Evolutionary conservation across 2,888 invertebrate genomes (phyloP), one percentile per base, ranked within the genome.

Genomic region (Eristalis pertinax): DNA sequence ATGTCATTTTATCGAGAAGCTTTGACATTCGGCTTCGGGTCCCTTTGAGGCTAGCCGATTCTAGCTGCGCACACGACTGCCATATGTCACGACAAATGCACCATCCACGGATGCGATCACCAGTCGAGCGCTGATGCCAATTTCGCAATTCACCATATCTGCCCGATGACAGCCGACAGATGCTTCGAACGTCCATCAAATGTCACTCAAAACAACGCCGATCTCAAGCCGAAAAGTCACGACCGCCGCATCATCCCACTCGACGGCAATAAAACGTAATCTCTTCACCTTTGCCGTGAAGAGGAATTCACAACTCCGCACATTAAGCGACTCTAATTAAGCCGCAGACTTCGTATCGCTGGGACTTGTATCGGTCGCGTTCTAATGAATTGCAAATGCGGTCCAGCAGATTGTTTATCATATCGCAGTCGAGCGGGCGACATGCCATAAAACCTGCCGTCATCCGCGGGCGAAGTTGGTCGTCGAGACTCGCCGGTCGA

Each of bases 381-480:
- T 10, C 58, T 65, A 64, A 43, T 65, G 65, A 72, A 70, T 79
- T 65, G 72, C 65, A 58, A 79, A 79, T 72, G 29, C 58, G 63
- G 22, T 41, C 26, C 35, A 8, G 10, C 32, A 22, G 41, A 4
- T 60, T 60, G 73, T 80, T 41, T 60, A 73, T 80, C 79, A 72
- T 58, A 70, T 78, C 77, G 62, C 43, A 50, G 29, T 15, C 1
- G 13, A n/a, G 32, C 43, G 41, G 22, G 50, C 24, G 10, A 7
- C 60, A 65, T 64, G 65, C 62, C 24, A 58, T 43, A 29, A 79
- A 79, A 79, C 79, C 79, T 72, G 79, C 67, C 65, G 41, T 69
- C 56, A 24, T 38, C 50, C 50, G 50, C 19, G 50, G 19, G 50
- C 50, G 19, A 19, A 19, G 19, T n/a, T 19, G 19, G 19, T 19